These are phyloP conservation scores for Abrostola tripartita DNA, from an alignment of 2,888 invertebrate species.

Conservation along the genomic window DNA sequence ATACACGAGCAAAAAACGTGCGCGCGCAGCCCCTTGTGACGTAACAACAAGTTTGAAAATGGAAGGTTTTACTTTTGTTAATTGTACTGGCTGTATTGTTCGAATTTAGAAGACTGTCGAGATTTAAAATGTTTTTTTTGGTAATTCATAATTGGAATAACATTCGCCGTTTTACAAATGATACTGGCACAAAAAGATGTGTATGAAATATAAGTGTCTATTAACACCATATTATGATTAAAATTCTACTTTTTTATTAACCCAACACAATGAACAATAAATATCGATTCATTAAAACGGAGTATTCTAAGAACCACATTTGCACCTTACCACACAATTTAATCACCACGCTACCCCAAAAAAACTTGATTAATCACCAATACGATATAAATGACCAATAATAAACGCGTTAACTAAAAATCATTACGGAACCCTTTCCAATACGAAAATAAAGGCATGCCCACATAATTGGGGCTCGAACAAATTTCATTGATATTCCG, in stretches of 20 bases:
- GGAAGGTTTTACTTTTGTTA: slow-evolving; percentile 21
- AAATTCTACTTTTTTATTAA: slow-evolving; percentile 16
- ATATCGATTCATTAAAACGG: slow-evolving; percentile 44
- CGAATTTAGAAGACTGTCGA: slow-evolving; percentile 1
- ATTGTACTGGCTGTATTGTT: slow-evolving; percentile 15
- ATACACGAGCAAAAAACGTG: slow-evolving; percentile 64
- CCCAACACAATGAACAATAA: slow-evolving; percentile 32
- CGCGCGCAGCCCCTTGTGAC: slow-evolving; percentile 58
- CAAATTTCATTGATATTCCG: slow-evolving; percentile 88
- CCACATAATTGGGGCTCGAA: slow-evolving; percentile 83
- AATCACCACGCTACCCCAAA: slow-evolving; percentile 45
- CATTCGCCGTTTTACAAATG: not conserved
- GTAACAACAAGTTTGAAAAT: slow-evolving; percentile 43
- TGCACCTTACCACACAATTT: slow-evolving; percentile 56
- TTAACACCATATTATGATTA: not conserved
- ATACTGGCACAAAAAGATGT: not conserved
- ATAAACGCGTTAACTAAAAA: slow-evolving; percentile 60
- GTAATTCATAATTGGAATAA: not conserved
- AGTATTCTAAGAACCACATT: slow-evolving; percentile 56
- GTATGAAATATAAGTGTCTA: not conserved
- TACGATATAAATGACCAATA: slow-evolving; percentile 59
- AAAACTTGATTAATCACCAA: slow-evolving; percentile 59
- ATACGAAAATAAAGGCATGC: slow-evolving; percentile 81
- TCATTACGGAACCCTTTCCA: slow-evolving; percentile 68
- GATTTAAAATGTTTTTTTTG: not conserved